Base-by-base conservation (phyloP, 1,140 invertebrate genomes). In the Daktulosphaira vitifoliae region DNA sequence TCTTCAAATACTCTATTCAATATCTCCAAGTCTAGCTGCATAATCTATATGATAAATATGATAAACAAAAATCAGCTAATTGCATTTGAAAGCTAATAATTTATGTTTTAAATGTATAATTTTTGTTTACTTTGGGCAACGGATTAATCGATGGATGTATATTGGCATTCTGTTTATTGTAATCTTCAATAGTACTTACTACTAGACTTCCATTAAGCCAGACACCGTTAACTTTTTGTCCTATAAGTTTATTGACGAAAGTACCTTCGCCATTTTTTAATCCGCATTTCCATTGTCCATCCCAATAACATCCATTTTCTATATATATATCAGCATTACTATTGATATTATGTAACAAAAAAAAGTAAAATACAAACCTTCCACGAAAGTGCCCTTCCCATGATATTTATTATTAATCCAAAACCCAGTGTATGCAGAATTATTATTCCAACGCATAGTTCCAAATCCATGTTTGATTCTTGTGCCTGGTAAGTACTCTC, bases 381-480 rank as follows among this genome's bases (percentile, higher is more conserved):
- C 54, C 7, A 15, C 5, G n/a, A n/a, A 13, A 11, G 1, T n/a
- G 18, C 54, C 54, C 13, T 9, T 26, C 8, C 54, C 54, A n/a
- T 59, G 0, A 23, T 29, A 46, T 11, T 29, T 25, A 5, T 59
- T 29, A 23, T 59, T 46, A 0, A 20, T 22, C 54, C 54, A 59
- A 15, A 44, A n/a, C 8, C 54, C 54, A 5, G n/a, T 7, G 42
- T 59, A 59, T 15, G 44, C 25, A 15, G 54, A 15, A 18, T 39
- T 39, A 23, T 59, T 16, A 23, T 59, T 59, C 54, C 54, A 59
- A 11, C 25, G 13, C 54, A 59, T 59, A 16, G 42, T 59, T n/a
- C 54, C 54, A 39, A 26, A 46, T 26, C 54, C 54, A 16, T 39
- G 44, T 59, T 59, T 59, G 0, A 46, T 20, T 29, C 16, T 46